Percentiles rank a stretch among this genome's conserved stretches.
Conservation (phyloP, 2,797 vertebrate species). For the Arnoldichthys spilopterus region DNA sequence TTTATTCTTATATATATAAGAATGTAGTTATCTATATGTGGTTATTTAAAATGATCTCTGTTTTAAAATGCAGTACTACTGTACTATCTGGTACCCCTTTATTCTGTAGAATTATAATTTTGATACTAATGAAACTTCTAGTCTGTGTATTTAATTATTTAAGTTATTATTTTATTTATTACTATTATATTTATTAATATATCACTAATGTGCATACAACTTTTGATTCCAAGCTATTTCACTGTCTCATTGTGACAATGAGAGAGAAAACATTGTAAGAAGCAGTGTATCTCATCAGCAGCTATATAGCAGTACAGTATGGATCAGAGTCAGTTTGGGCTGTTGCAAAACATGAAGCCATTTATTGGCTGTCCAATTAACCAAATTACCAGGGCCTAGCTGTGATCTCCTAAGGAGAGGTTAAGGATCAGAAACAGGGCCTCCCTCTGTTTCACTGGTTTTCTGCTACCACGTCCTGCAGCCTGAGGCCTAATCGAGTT, state of each 20-base stretch:
- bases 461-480: conserved; percentile 73
- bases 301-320: background rate
- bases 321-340: background rate
- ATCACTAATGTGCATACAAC: background rate
- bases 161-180: no score
- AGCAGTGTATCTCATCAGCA: background rate
- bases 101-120: no score
- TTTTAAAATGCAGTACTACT: no score
- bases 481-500: conserved; percentile 81
- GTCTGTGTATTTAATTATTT: no score
- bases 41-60: no score
- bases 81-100: no score
- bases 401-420: conserved; percentile 75
- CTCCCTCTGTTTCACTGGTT: conserved; percentile 69
- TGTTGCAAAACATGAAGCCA: conserved; percentile 5
- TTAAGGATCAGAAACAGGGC: conserved; percentile 74
- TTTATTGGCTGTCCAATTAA: conserved; percentile 65
- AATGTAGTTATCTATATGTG: no score
- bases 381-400: conserved; percentile 78
- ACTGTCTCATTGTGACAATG: background rate
- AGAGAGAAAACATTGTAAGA: background rate
- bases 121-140: no score
- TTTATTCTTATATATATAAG: no score
- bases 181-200: no score
- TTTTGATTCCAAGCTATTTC: background rate